Evolutionary conservation across 2,888 invertebrate genomes (phyloP), one percentile per base, ranked within the genome.

Genomic region (Polylopha cassiicola): DNA sequence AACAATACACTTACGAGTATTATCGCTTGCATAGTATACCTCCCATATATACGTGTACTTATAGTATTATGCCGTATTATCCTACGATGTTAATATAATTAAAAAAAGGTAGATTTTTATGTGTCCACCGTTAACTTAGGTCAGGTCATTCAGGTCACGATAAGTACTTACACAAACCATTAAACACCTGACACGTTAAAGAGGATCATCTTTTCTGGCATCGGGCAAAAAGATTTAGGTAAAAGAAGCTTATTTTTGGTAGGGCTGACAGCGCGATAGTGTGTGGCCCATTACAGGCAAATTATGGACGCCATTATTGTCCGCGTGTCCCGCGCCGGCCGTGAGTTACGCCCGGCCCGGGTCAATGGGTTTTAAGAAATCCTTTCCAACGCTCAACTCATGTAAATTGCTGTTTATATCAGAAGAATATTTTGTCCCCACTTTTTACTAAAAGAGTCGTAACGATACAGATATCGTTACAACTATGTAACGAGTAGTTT

Each of bases 241-340:
- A 65, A 69, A 68, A 63, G 71, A 65, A 78, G 74, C 75, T 80
- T 82, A 81, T 80, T 79, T 80, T 80, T 73, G 73, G 71, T 73
- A 61, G 65, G 63, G 71, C 76, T 78, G 81, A 81, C 82, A 82
- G 74, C 65, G 76, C 79, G 81, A 82, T 82, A 82, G 82, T 80
- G 77, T 79, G 77, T 72, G 73, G 73, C 76, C 80, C 81, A 81
- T 80, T 81, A 81, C 75, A 79, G 73, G 77, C 77, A 80, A 81
- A 80, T 80, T 81, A 81, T 81, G 71, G 71, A 65, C 39, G 70
- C 78, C 77, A 79, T 81, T 81, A 80, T 78, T 69, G 79, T 75
- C 76, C 78, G 73, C 64, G 67, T 73, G 77, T 76, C 81, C 73
- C 72, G 72, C 65, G 65, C 69, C 65, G 61, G 57, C 56, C 61